Evolutionary conservation across 2,888 invertebrate species (phyloP), one percentile per base, ranked within the genome.

Genomic region (Scotopteryx bipunctaria): DNA sequence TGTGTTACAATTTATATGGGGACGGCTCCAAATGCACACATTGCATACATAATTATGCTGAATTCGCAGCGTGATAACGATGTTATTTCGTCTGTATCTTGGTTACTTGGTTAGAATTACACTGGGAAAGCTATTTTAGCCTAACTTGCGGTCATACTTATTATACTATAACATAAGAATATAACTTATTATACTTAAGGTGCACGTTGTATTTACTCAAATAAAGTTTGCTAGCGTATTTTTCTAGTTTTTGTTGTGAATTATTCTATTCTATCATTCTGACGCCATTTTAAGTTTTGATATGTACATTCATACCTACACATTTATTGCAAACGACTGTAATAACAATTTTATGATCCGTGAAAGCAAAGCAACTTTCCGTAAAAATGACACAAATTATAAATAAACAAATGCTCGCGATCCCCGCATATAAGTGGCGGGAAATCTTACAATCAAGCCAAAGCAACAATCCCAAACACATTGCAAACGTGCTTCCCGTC

Each of bases 391-490:
- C 50, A 38, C 56, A 55, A 21, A 2, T 1, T 55, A 62, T 60
- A 59, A 58, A 59, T 60, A 58, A 60, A 60, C 58, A 58, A 73
- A 71, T 67, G 66, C 74, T 62, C 66, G 63, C 74, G 77, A 78
- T 78, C 76, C 78, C 73, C 69, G 73, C 72, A 80, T 80, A 79
- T 81, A 78, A 86, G 83, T 81, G 83, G 81, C 79, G 73, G 78
- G 77, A 78, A 81, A 81, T 81, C 78, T 76, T 77, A 68, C 75
- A 71, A 76, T 75, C 69, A 67, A 46, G 42, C 41, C 55, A 41
- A 48, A 55, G 72, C 65, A 74, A 72, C 75, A 76, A 75, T 75
- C 73, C 67, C 71, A 70, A 74, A 72, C 71, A 71, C 73, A 72
- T 71, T 71, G 74, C 70, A 70, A 77, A 70, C 74, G 76, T 80